Percentiles rank a stretch among this genome's conserved stretches.
phyloP scores from a whole-genome alignment of 2,113 vertebrate genomes.

The Prochilodus magdalenae region DNA sequence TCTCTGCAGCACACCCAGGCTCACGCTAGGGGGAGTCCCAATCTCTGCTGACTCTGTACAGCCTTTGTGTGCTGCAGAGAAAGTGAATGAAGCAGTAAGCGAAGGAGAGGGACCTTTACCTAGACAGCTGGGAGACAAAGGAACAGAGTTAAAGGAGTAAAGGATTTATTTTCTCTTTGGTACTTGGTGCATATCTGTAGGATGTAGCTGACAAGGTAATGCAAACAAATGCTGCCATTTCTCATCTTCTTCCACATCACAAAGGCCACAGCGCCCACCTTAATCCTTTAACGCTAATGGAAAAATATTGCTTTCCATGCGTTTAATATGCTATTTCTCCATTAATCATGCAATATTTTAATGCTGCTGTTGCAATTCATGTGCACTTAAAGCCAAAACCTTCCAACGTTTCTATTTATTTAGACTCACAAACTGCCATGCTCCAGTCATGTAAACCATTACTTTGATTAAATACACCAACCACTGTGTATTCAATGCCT shows the following conservation, averaged over 20 bases:
- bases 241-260: neutral
- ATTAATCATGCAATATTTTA: too few species aligned
- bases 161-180: neutral
- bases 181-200: neutral
- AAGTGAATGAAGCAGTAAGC: neutral
- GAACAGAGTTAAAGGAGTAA: neutral
- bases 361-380: too few species aligned
- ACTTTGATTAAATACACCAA: too few species aligned
- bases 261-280: neutral
- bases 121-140: neutral
- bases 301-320: too few species aligned
- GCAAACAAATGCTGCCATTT: neutral
- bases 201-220: neutral
- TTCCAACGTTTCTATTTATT: too few species aligned
- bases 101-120: neutral
- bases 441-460: too few species aligned
- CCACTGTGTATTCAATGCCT: too few species aligned
- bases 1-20: neutral
- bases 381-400: too few species aligned
- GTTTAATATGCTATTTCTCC: too few species aligned
- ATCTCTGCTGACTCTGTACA: constrained; percentile 16
- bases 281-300: too few species aligned
- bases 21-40: constrained; percentile 41
- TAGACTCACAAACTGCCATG: too few species aligned
- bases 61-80: constrained; percentile 39